Base-by-base conservation (phyloP, 2,797 vertebrate species). In the Eremophila alpestris region DNA sequence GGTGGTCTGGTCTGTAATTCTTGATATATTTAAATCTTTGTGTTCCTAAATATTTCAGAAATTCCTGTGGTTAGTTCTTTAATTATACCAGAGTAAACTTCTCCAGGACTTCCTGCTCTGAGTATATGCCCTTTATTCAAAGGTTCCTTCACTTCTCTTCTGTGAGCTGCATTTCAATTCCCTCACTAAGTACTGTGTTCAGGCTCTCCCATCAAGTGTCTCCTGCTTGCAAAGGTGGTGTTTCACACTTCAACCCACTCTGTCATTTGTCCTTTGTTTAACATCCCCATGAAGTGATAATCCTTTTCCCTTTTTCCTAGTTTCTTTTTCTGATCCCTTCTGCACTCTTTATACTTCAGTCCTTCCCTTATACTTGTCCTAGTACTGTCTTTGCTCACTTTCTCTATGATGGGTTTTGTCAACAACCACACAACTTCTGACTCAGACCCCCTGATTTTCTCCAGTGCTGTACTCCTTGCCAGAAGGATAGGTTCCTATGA, bases 11-110 rank as follows among this genome's bases (percentile, higher is more conserved):
- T 49, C 29, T 30, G 13, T 45, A 89, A 48, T 77, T 70, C 54
- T 65, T 49, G 24, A n/a, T 64, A 77, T 16, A 41, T 74, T 71
- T 24, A 80, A 70, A 75, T 85, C 32, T 77, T 84, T 26, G 5
- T 76, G 13, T 68, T 93, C 60, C 58, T 71, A 85, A 89, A 87
- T 81, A 83, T 77, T 87, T 83, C 87, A 78, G 43, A 70, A 85
- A 64, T 32, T 3, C 36, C 23, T 82, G 38, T 13, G 30, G 48
- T 76, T 76, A 73, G 13, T 74, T 94, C 75, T 87, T 84, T 55
- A 78, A 48, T 83, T 79, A 60, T 27, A 85, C 13, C 32, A 77
- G 45, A 38, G 23, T 19, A 87, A 70, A 59, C 3, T 13, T 56
- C 48, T 41, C 46, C 52, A 43, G 22, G 24, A 40, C 68, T 70